Evolutionary conservation across 1,140 invertebrate genomes (phyloP).

Genomic region (Caenorhabditis tropicalis): DNA sequence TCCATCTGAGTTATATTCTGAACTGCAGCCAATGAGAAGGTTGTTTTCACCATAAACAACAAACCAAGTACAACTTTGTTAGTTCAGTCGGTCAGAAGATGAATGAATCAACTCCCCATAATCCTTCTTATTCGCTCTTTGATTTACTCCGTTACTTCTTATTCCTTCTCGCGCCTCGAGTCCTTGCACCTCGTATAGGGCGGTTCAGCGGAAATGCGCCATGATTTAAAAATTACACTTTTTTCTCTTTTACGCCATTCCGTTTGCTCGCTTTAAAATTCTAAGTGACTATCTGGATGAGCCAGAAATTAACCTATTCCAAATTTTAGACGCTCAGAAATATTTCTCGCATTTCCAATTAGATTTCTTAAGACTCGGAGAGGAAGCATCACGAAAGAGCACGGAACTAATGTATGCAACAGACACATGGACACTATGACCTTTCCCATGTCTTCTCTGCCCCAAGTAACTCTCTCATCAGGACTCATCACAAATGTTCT

Average conservation of each 20-base stretch:
- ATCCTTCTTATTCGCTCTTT: background rate
- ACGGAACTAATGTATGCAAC: background rate
- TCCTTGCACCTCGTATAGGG: background rate
- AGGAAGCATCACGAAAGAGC: background rate
- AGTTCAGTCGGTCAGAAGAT: too few species aligned
- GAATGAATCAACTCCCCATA: background rate
- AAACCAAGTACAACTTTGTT: too few species aligned
- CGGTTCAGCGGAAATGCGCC: conserved; percentile 15
- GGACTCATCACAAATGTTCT: background rate
- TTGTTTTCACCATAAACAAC: too few species aligned
- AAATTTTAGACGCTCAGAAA: background rate
- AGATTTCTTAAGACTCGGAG: background rate
- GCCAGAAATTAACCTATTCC: background rate
- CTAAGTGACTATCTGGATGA: too few species aligned
- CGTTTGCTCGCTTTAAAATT: background rate
- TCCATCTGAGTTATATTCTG: too few species aligned
- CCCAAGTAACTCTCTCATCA: background rate
- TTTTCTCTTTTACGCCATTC: background rate
- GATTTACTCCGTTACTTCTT: background rate
- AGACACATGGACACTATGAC: background rate
- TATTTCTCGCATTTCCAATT: background rate
- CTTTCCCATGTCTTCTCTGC: background rate
- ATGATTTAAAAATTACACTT: background rate
- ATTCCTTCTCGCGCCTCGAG: background rate
- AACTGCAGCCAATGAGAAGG: too few species aligned